Conservation (phyloP, 2,888 invertebrate species). For the Lobophora halterata region DNA sequence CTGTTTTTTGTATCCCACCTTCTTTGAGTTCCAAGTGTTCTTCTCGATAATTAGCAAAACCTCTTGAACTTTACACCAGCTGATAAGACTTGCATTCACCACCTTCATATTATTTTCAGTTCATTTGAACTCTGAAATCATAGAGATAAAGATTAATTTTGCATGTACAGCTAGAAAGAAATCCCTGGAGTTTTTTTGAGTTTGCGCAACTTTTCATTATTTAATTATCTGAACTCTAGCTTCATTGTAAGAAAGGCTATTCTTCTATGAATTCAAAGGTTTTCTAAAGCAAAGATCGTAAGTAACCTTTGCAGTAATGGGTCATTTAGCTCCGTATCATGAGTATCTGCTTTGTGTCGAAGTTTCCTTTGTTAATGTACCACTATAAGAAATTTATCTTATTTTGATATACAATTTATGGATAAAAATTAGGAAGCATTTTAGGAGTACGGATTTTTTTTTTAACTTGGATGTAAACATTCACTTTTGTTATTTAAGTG, state of each 20-base stretch:
- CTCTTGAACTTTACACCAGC: conserved; percentile 48
- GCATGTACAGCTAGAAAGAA: not conserved
- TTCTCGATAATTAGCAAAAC: conserved; percentile 58
- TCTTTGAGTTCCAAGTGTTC: conserved; percentile 35
- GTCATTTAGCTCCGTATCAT: conserved; percentile 32
- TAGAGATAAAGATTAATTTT: conserved; percentile 28
- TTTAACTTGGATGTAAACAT: too few species aligned
- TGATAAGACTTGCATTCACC: conserved; percentile 47
- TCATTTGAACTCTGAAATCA: conserved; percentile 31
- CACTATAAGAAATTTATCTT: not conserved
- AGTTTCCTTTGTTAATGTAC: conserved; percentile 18
- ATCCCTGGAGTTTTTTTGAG: conserved; percentile 1
- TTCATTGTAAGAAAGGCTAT: not conserved
- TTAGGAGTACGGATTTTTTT: too few species aligned
- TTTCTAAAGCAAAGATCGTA: conserved; percentile 31
- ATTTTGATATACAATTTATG: too few species aligned
- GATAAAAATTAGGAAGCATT: too few species aligned
- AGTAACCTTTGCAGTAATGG: conserved; percentile 37
- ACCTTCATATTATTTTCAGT: conserved; percentile 16
- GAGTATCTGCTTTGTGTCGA: conserved; percentile 35
- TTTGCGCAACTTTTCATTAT: not conserved
- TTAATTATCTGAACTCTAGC: not conserved
- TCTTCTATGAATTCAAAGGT: conserved; percentile 2
- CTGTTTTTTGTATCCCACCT: conserved; percentile 1
- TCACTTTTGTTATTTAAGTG: too few species aligned